Conservation (phyloP, 2,797 vertebrate species). For the Natrix natrix region DNA sequence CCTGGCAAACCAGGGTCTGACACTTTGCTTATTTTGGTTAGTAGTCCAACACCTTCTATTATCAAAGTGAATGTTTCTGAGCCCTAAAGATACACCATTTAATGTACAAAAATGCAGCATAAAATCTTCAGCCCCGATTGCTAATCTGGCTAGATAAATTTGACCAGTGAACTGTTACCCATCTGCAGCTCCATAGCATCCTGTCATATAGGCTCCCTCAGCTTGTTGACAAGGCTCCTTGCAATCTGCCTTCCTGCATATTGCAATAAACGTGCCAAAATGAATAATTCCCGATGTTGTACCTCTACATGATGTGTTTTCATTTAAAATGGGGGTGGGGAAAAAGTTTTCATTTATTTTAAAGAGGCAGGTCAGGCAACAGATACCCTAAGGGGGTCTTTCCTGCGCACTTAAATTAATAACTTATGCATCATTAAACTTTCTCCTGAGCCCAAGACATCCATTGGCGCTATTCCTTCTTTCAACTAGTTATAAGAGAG, state of each 20-base stretch:
- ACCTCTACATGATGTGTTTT: conserved; percentile 1
- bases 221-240: background rate
- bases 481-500: background rate
- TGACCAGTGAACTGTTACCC: background rate
- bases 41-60: background rate
- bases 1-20: too few species aligned
- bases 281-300: background rate
- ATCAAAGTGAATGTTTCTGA: background rate
- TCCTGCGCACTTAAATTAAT: background rate
- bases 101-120: background rate
- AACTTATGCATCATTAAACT: background rate
- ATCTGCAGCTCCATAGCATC: fast-evolving
- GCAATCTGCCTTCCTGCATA: background rate
- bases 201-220: background rate
- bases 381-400: background rate
- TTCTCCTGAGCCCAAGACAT: background rate
- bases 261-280: background rate
- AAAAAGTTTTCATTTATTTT: background rate
- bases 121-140: background rate
- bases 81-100: background rate
- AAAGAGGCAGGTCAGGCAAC: background rate
- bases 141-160: conserved; percentile 5
- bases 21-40: background rate
- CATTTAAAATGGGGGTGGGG: background rate
- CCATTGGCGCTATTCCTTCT: background rate